Conservation (phyloP, 1,140 invertebrate genomes). For the Pogonomyrmex californicus region DNA sequence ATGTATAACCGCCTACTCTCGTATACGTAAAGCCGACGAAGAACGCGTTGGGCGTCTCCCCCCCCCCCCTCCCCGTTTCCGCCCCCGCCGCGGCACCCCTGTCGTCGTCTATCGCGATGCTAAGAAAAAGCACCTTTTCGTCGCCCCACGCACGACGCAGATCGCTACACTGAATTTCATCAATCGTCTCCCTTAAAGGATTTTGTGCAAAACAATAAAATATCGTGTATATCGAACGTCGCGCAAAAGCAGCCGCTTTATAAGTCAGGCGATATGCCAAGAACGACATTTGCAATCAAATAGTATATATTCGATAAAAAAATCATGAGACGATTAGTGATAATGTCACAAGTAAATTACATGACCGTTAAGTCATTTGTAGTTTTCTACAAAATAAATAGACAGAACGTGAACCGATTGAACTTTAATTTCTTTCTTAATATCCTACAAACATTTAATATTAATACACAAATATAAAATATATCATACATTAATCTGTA, state of each 20-base stretch:
- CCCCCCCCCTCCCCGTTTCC: background rate
- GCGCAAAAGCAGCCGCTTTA: background rate
- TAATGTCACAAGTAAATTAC: background rate
- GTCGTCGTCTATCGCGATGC: conserved; percentile 38
- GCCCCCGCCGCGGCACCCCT: background rate
- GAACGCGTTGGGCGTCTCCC: conserved; percentile 44
- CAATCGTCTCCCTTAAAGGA: background rate
- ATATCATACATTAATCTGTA: background rate
- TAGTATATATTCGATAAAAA: too few relatives aligned
- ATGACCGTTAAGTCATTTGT: background rate
- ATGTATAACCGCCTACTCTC: conserved; percentile 51
- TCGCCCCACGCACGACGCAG: conserved; percentile 19
- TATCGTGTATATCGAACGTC: too few relatives aligned
- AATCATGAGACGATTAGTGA: background rate
- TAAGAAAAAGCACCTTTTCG: conserved; percentile 11
- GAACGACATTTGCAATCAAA: too few relatives aligned
- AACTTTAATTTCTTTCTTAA: background rate
- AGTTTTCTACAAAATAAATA: background rate
- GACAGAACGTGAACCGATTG: background rate
- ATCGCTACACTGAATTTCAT: conserved; percentile 54
- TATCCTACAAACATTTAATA: background rate
- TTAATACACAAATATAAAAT: background rate
- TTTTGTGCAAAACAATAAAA: background rate
- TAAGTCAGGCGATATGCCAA: too few relatives aligned
- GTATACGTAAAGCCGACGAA: conserved; percentile 22